Percentiles rank a stretch among this genome's conserved stretches.
Conservation (phyloP, 2,888 invertebrate genomes). For the Biston stratarius region DNA sequence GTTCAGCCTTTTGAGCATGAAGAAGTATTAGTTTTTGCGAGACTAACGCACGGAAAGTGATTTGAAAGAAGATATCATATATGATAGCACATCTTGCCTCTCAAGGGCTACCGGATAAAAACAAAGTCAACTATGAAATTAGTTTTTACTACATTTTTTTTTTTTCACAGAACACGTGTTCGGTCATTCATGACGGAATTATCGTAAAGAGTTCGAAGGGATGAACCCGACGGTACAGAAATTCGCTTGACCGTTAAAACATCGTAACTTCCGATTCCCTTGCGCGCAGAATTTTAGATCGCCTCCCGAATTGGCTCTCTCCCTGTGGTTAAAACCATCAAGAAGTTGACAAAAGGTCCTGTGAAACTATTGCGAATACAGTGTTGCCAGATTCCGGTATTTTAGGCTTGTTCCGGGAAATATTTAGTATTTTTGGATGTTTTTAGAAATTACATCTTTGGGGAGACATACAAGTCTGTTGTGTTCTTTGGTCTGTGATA, state of each 20-base stretch:
- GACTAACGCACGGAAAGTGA: no score
- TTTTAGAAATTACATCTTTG: neutral
- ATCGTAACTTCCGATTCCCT: constrained; percentile 19
- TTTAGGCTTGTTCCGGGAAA: neutral
- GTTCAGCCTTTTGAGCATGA: no score
- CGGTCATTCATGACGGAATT: constrained; percentile 9
- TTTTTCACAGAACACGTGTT: neutral
- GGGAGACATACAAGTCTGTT: no score
- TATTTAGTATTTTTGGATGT: neutral
- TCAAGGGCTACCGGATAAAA: no score
- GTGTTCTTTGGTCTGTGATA: neutral
- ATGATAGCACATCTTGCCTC: no score
- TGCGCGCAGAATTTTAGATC: constrained; percentile 16
- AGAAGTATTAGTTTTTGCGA: no score
- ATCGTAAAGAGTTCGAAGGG: constrained; percentile 14
- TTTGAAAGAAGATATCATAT: no score
- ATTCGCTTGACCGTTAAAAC: constrained; percentile 25
- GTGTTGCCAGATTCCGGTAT: constrained; percentile 1
- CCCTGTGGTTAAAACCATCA: constrained; percentile 28
- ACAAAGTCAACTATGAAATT: no score
- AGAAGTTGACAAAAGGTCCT: constrained; percentile 22
- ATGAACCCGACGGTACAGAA: constrained; percentile 1
- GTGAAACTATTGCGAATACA: constrained; percentile 3
- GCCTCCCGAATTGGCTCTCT: constrained; percentile 18
- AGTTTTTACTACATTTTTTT: neutral